Percentiles rank a stretch among this genome's conserved stretches.
Conservation (phyloP, 1,140 invertebrate species). For the Cotesia glomerata region DNA sequence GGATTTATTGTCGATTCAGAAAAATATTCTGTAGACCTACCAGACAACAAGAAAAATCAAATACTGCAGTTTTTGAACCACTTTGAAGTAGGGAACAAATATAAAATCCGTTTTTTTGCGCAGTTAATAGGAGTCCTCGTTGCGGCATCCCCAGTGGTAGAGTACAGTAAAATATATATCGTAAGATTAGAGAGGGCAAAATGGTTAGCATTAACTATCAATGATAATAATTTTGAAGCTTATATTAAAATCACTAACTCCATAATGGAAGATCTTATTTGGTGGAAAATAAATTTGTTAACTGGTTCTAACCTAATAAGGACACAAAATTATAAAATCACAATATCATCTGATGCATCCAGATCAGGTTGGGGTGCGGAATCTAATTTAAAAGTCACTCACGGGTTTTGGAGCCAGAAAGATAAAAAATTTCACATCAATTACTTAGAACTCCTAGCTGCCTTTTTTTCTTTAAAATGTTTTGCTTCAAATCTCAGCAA, state of each 20-base stretch:
- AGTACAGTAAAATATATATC: background rate
- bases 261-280: slow-evolving; percentile 15
- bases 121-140: background rate
- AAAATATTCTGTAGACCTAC: slow-evolving; percentile 1
- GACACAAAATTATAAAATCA: slow-evolving; percentile 18
- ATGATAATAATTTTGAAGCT: background rate
- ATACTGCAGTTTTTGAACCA: background rate
- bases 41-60: slow-evolving; percentile 9
- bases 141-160: background rate
- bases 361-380: slow-evolving; percentile 39
- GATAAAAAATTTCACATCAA: slow-evolving; percentile 41
- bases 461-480: slow-evolving; percentile 10
- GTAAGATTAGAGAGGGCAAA: background rate
- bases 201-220: background rate
- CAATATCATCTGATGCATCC: slow-evolving; percentile 43
- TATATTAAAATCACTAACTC: background rate
- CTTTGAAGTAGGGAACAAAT: background rate
- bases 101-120: slow-evolving; percentile 7
- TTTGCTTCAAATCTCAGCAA: too few relatives aligned
- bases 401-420: slow-evolving; percentile 35
- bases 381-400: slow-evolving; percentile 28
- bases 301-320: slow-evolving; percentile 14
- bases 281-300: background rate
- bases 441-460: slow-evolving; percentile 25
- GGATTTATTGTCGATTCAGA: slow-evolving; percentile 14